Base-by-base conservation (phyloP, 2,797 vertebrate genomes). In the Percopsis omiscomaycus region DNA sequence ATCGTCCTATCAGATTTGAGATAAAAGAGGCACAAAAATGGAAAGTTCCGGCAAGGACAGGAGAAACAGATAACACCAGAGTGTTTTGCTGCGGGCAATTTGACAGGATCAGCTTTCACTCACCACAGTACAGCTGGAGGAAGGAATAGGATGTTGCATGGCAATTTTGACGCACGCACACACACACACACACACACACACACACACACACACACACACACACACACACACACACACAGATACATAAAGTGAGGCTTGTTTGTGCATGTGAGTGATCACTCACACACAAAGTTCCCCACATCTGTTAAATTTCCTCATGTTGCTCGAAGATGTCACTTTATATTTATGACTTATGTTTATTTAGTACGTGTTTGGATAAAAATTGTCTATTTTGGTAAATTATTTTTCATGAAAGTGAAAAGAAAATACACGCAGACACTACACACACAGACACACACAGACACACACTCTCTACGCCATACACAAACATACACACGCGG, bases 11-110 rank as follows among this genome's bases (percentile, higher is more conserved):
- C 60, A 70, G 45, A 68, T 59, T 14, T 61, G 2, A 22, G 27
- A 54, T 12, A 37, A 11, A 8, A n/a, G 8, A 13, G 5, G 2
- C 46, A 10, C 49, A 46, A 44, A 59, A 63, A 74, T 52, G 51
- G 45, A 60, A 53, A 63, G 69, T 15, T 45, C 55, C 60, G 57
- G 55, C 59, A 81, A 77, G 63, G 79, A 84, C 65, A 58, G 58
- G 44, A 27, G 59, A 69, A 72, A 87, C 80, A 80, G 86, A 88
- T 81, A 86, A 82, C 61, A 27, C n/a, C n/a, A 53, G 84, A 80
- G 82, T 78, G 77, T 88, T 87, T 89, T 85, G 61, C 69, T 76
- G 79, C 64, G 72, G 54, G 63, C 64, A 65, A 51, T 78, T 78
- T 73, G 83, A 85, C 78, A 76, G 59, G 61, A 73, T 84, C 64